Base-by-base conservation (phyloP, 2,888 invertebrate genomes). In the Chloromyia formosa region DNA sequence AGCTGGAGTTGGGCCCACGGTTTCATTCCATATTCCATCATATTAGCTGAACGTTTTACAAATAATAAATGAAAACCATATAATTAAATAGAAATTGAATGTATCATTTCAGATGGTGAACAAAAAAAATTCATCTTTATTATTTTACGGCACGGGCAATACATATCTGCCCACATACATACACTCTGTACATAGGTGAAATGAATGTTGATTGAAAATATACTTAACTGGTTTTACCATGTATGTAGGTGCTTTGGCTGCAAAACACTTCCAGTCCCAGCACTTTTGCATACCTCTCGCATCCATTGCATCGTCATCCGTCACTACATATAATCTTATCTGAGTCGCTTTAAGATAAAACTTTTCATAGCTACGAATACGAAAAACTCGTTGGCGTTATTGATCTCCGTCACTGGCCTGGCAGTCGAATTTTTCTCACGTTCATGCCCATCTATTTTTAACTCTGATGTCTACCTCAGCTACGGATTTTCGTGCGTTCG, bases 401-500 rank as follows among this genome's bases (percentile, higher is more conserved):
- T 35, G 2, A 35, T 40, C 71, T 35, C 56, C 71, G 71, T 58
- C 71, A 71, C 71, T 71, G 71, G 56, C 22, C 5, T 7, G 5
- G 5, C 16, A 18, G 20, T 20, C 69, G 58, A 71, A 71, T 71
- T 56, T 58, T 71, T 71, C 71, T 40, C 71, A 71, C 71, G 58
- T 71, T 71, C 71, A 71, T 71, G 27, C 7, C 27, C 56, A 56
- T 71, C 54, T 74, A 74, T 74, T 66, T 66, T 49, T 74, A 74
- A 74, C n/a, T 64, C 56, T 74, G 74, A 74, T 74, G 74, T 66
- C 42, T 66, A 66, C 40, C 66, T 66, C 71, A 16, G 27, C 40
- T 22, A 20, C 56, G 56, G 42, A 42, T 40, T 35, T 23, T 18
- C 56, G 40, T 54, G 56, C 54, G 71, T 27, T 56, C 35, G 71